Evolutionary conservation across 2,797 vertebrate genomes (phyloP).

Genomic region (Menidia menidia): DNA sequence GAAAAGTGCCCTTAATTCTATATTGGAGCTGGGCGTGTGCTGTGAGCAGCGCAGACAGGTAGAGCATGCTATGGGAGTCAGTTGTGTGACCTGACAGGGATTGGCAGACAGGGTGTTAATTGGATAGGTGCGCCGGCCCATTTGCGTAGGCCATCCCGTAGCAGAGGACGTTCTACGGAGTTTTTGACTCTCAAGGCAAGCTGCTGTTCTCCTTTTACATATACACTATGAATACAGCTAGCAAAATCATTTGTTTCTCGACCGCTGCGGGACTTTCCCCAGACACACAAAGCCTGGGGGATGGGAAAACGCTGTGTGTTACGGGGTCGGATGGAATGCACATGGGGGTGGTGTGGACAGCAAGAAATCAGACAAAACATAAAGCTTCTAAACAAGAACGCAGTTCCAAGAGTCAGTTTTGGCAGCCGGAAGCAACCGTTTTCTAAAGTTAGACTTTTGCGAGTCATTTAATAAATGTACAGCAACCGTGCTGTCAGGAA

Average conservation of each 20-base stretch:
- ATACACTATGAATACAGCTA: slow-evolving; percentile 69
- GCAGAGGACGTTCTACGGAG: slow-evolving; percentile 86
- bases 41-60: slow-evolving; percentile 88
- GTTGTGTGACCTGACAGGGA: slow-evolving; percentile 90
- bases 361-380: slow-evolving; percentile 7
- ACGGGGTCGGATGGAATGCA: slow-evolving; percentile 34
- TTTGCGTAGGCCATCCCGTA: slow-evolving; percentile 88
- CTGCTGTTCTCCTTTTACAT: slow-evolving; percentile 68
- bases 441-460: slow-evolving; percentile 23
- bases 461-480: slow-evolving; percentile 23
- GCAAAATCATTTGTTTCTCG: slow-evolving; percentile 69
- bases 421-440: slow-evolving; percentile 18
- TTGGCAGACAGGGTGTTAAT: slow-evolving; percentile 96
- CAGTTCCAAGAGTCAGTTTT: neutral
- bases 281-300: slow-evolving; percentile 58
- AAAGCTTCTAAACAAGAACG: neutral
- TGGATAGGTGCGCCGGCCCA: slow-evolving; percentile 93
- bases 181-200: slow-evolving; percentile 84
- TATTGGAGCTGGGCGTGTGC: slow-evolving; percentile 90
- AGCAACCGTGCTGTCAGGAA: neutral
- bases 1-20: slow-evolving; percentile 92
- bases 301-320: slow-evolving; percentile 53
- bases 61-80: slow-evolving; percentile 87
- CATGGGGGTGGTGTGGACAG: slow-evolving; percentile 31
- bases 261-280: slow-evolving; percentile 54